Base-by-base conservation (phyloP, 2,888 invertebrate genomes). In the Dinocampus coccinellae region DNA sequence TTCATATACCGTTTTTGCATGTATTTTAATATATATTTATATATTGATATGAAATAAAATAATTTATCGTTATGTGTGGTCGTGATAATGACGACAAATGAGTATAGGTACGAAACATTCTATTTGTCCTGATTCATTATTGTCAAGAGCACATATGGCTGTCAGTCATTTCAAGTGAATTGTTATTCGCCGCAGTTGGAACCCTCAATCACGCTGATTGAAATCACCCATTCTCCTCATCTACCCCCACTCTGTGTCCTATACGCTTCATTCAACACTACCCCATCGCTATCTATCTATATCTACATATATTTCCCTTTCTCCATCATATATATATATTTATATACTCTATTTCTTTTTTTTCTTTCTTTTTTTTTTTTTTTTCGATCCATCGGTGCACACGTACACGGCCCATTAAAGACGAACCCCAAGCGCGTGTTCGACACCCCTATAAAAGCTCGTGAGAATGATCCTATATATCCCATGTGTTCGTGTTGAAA, bases 191-290 rank as follows among this genome's bases (percentile, higher is more conserved):
- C 67, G 66, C 67, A 71, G 73, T 72, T 69, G 72, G 74, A 77
- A 74, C 77, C 75, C 80, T 81, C 82, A 81, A 82, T 81, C 81
- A 78, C 69, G 53, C 70, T 80, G 82, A 82, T 82, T 80, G 81
- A 81, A 77, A 76, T 69, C 69, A 72, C 61, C 16, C 67, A 72
- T 62, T 65, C 60, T 60, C 60, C 39, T 60, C 53, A n/a, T 20
- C 16, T 33, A 33, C 24, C 3, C 36, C n/a, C 29, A n/a, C 7
- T 47, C n/a, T 47, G 63, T 47, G 47, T 62, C 52, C 39, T 62
- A 24, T 29, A 11, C 63, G 26, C 55, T 26, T 26, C 55, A 24
- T 26, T 26, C 55, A 11, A 24, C 55, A 24, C 55, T 13, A 24
- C 26, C 26, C 55, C 29, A 22, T 57, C 26, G 24, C n/a, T 57